Conservation (phyloP, 2,888 invertebrate genomes). For the Brachylomia viminalis region DNA sequence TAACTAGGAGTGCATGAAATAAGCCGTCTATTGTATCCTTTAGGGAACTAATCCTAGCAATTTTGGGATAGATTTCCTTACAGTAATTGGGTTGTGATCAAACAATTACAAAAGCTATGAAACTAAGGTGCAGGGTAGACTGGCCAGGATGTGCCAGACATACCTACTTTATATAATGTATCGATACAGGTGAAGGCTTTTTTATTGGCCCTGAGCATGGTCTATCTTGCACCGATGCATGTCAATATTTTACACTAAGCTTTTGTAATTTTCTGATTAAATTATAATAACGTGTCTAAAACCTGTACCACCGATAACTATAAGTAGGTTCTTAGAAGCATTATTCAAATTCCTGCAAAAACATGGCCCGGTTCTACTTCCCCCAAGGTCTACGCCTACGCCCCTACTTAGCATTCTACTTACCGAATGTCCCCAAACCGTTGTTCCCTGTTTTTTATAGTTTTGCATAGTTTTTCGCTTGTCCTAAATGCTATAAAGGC, state of each 20-base stretch:
- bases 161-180: not conserved
- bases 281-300: not conserved
- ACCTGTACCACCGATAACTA: not conserved
- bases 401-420: conserved; percentile 33
- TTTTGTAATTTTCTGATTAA: not conserved
- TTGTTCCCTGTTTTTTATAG: conserved; percentile 2
- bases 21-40: not conserved
- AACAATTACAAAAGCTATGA: not conserved
- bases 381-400: too few relatives aligned
- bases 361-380: not conserved
- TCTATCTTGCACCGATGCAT: too few relatives aligned
- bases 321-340: not conserved
- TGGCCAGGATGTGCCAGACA: not conserved
- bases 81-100: not conserved
- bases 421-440: conserved; percentile 4
- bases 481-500: not conserved
- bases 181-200: too few relatives aligned
- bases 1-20: not conserved
- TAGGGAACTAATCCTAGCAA: not conserved
- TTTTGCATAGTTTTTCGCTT: conserved; percentile 17
- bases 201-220: not conserved
- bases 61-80: too few relatives aligned
- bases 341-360: conserved; percentile 9
- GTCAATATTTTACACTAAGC: not conserved
- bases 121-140: not conserved